Evolutionary conservation across 2,113 vertebrate species (phyloP), one percentile per base, ranked within the genome.

Genomic region (Girardinichthys multiradiatus): DNA sequence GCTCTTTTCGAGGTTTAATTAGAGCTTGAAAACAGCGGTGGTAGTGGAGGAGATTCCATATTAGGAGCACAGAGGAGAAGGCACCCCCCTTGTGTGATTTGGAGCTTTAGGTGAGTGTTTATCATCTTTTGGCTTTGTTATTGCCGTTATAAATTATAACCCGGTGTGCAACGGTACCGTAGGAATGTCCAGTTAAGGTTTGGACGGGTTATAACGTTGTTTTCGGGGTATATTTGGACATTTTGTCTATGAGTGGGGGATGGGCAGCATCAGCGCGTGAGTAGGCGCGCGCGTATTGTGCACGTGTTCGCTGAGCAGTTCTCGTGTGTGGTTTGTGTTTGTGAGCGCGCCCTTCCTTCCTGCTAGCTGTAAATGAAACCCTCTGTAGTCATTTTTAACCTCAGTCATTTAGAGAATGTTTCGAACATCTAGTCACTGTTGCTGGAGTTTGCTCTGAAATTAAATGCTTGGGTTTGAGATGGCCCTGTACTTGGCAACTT

Each of bases 21-120:
- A 82, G 81, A 86, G 91, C 68, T 79, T 85, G 91, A 91, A 91
- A 91, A 90, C 87, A 91, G 48, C 85, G 89, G 88, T 80, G 90
- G 85, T 54, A 85, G 92, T 86, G 94, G 92, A 87, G 94, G 93
- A 95, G 92, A 93, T 92, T 91, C 93, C 94, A 93, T 91, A 93
- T 93, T 91, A 89, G 91, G 91, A 90, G 92, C 92, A 88, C 77
- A 86, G 92, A 89, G 90, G 84, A 92, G 91, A 91, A 91, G 88
- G 84, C 92, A 76, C 60, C 24, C 60, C 89, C 87, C 91, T 91
- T 87, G 92, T 93, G 93, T 90, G 89, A 84, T 90, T 86, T 84
- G 89, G 89, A 90, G 86, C 87, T 87, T 89, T 69, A 74, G 93
- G 94, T 95, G 86, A 95, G 94, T 93, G 86, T 92, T 88, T 87